Conservation (phyloP, 2,113 vertebrate species). For the Clarias batrachus region DNA sequence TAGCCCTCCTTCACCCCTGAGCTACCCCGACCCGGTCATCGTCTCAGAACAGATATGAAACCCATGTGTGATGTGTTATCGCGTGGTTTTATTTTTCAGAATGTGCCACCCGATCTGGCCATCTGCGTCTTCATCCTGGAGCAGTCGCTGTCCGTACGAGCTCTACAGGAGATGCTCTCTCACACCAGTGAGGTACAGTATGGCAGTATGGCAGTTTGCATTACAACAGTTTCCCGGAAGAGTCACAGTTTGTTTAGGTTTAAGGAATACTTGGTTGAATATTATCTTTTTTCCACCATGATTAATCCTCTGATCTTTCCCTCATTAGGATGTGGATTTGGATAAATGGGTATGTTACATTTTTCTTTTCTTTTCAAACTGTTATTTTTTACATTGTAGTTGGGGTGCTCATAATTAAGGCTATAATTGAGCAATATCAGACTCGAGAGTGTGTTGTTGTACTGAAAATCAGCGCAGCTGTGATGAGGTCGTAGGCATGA, state of each 20-base stretch:
- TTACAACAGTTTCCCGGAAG: background rate
- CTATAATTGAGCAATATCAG: background rate
- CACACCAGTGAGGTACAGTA: conserved; percentile 73
- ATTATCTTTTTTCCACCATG: conserved; percentile 27
- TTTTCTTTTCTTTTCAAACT: background rate
- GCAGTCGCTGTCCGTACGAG: conserved; percentile 90
- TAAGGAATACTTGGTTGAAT: background rate
- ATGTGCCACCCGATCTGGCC: conserved; percentile 87
- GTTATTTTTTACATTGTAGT: background rate
- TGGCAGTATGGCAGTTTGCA: background rate
- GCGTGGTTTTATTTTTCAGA: conserved; percentile 66
- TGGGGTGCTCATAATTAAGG: background rate
- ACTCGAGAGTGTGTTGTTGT: too few relatives aligned
- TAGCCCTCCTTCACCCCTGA: too few relatives aligned
- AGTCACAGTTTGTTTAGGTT: background rate
- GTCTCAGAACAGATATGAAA: background rate
- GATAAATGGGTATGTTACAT: conserved; percentile 77
- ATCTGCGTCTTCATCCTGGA: conserved; percentile 89
- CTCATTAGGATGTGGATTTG: conserved; percentile 73
- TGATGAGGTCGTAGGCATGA: too few relatives aligned
- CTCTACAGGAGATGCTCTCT: conserved; percentile 86
- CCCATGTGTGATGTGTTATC: background rate
- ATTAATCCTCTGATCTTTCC: background rate
- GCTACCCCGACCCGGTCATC: too few relatives aligned
- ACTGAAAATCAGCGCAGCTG: too few relatives aligned